Evolutionary conservation across 2,888 invertebrate species (phyloP).

Genomic region (Odontocerum albicorne): DNA sequence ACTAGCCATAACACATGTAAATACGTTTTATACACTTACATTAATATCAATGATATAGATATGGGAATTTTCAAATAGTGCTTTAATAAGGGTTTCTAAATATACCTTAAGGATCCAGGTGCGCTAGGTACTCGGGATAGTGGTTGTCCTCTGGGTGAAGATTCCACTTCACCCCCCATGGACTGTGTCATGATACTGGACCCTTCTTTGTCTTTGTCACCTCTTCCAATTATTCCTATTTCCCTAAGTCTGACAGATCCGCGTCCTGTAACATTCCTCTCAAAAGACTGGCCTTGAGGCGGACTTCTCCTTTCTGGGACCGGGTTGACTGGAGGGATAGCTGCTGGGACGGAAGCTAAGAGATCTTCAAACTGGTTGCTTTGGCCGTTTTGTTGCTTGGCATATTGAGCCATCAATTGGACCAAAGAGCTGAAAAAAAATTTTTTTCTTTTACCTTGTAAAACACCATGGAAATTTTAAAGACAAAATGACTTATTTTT

Average conservation of each 20-base stretch:
- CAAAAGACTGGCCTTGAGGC: conserved; percentile 26
- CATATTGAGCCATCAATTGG: conserved; percentile 32
- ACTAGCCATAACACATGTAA: background rate
- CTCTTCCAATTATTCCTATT: conserved; percentile 49
- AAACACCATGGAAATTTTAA: no score
- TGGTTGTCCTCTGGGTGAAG: conserved; percentile 47
- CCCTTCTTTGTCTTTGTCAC: conserved; percentile 40
- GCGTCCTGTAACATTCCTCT: conserved; percentile 40
- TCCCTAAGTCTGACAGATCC: conserved; percentile 56
- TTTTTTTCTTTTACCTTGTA: no score
- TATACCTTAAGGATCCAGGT: conserved; percentile 72
- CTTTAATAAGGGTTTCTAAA: no score
- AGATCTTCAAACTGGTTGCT: conserved; percentile 25
- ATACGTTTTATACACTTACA: background rate
- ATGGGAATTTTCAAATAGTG: no score
- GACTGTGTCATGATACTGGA: conserved; percentile 56
- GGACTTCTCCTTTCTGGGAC: conserved; percentile 18
- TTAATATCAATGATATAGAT: no score
- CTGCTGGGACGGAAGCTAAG: conserved; percentile 10
- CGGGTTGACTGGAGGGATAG: conserved; percentile 8
- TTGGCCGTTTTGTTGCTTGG: conserved; percentile 27
- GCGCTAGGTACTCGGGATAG: conserved; percentile 71
- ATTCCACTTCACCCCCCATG: conserved; percentile 46
- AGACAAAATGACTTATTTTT: no score
- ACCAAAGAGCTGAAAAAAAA: conserved; percentile 31